Conservation (phyloP, 1,140 invertebrate species). For the Neotoxoptera formosana region DNA sequence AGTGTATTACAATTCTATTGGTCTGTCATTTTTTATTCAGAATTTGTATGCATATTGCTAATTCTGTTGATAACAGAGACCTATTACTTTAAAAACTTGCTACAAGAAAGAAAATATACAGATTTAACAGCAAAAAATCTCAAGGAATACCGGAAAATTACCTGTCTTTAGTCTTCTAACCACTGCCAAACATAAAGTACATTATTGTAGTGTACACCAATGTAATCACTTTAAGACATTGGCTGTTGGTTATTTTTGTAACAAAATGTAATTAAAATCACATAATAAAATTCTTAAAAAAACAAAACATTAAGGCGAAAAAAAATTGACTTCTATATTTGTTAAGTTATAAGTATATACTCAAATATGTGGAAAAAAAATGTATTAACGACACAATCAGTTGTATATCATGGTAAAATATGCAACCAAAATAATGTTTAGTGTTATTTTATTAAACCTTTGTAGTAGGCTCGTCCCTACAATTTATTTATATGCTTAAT, state of each 20-base stretch:
- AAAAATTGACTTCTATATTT: too few relatives aligned
- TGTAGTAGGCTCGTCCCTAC: not conserved
- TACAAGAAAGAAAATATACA: not conserved
- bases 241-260: not conserved
- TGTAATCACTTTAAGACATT: not conserved
- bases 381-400: not conserved
- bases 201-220: not conserved
- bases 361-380: too few relatives aligned
- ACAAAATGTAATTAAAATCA: not conserved
- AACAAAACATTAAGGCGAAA: too few relatives aligned
- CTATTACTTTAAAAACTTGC: not conserved
- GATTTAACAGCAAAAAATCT: not conserved
- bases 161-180: not conserved
- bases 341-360: too few relatives aligned
- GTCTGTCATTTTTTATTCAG: not conserved
- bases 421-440: too few relatives aligned
- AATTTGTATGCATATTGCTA: not conserved
- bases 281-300: too few relatives aligned
- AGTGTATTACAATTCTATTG: not conserved
- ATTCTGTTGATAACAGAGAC: not conserved
- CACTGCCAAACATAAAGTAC: not conserved
- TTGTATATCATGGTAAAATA: too few relatives aligned
- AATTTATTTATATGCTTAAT: not conserved
- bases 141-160: not conserved
- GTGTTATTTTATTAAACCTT: not conserved